Evolutionary conservation across 1,140 invertebrate species (phyloP).

Genomic region (Lasioglossum albipes): DNA sequence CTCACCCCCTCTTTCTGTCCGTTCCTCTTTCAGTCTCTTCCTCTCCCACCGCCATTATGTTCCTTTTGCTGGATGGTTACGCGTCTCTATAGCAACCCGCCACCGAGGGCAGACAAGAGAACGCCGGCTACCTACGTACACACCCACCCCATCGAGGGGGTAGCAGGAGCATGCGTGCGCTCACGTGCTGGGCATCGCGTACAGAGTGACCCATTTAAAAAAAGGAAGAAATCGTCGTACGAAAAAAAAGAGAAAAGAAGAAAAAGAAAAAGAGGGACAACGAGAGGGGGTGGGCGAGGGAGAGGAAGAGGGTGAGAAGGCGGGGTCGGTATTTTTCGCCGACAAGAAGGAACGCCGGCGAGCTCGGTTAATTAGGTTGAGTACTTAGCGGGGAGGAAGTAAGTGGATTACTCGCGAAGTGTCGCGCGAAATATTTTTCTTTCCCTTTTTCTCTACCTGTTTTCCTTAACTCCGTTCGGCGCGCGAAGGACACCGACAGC

Average conservation of each 20-base stretch:
- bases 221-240: slow-evolving; percentile 8
- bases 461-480: slow-evolving; percentile 20
- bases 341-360: slow-evolving; percentile 8
- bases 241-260: not conserved
- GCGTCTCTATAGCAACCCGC: slow-evolving; percentile 73
- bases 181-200: slow-evolving; percentile 42
- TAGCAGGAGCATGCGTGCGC: slow-evolving; percentile 46
- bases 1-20: slow-evolving; percentile 9
- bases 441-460: not conserved
- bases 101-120: slow-evolving; percentile 58
- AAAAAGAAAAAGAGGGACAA: not conserved
- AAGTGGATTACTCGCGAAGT: slow-evolving; percentile 35
- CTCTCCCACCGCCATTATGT: slow-evolving; percentile 62
- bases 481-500: not conserved
- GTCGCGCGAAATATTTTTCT: slow-evolving; percentile 31
- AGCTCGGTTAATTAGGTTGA: slow-evolving; percentile 47
- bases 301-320: not conserved
- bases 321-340: slow-evolving; percentile 9
- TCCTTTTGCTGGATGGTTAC: slow-evolving; percentile 60
- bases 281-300: not conserved
- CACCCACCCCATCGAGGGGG: slow-evolving; percentile 3
- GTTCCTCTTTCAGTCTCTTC: slow-evolving; percentile 32
- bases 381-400: slow-evolving; percentile 17
- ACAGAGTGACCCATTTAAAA: slow-evolving; percentile 50
- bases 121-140: slow-evolving; percentile 31